Conservation (phyloP, 2,888 invertebrate genomes). For the Ectemnius lituratus region DNA sequence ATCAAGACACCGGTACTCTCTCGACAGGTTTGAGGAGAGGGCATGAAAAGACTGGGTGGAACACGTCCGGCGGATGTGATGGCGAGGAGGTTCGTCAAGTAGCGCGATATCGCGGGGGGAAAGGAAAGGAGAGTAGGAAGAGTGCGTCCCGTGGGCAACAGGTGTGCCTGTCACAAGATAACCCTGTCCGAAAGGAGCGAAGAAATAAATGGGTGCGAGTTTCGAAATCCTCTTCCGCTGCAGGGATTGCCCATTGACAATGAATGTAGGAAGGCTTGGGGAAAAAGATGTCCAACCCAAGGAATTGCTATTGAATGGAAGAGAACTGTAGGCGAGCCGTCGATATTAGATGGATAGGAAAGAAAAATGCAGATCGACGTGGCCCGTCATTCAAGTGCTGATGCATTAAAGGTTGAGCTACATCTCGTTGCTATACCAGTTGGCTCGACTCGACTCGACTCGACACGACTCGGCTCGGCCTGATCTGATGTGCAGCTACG, state of each 20-base stretch:
- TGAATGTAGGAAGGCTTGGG: too few relatives aligned
- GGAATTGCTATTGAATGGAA: too few relatives aligned
- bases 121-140: neutral
- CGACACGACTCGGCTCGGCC: conserved; percentile 10
- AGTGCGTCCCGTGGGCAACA: conserved; percentile 24
- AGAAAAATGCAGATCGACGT: too few relatives aligned
- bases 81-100: conserved; percentile 5
- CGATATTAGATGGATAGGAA: too few relatives aligned
- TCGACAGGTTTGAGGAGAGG: neutral
- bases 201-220: too few relatives aligned
- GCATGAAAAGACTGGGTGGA: conserved; percentile 5
- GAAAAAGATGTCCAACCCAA: too few relatives aligned
- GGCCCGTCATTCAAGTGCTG: too few relatives aligned
- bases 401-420: neutral
- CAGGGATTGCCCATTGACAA: too few relatives aligned
- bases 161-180: conserved; percentile 22
- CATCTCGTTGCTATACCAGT: neutral
- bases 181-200: conserved; percentile 2
- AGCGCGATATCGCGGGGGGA: conserved; percentile 12
- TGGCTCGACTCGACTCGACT: neutral
- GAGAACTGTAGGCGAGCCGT: too few relatives aligned
- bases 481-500: conserved; percentile 19
- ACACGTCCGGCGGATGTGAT: conserved; percentile 3
- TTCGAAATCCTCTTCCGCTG: too few relatives aligned
- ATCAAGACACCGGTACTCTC: too few relatives aligned